Percentiles rank a stretch among this genome's conserved stretches.
These are phyloP conservation scores for Drosophila nr. medialis DNA, from an alignment of 2,888 invertebrate genomes.

Conservation along the genomic window DNA sequence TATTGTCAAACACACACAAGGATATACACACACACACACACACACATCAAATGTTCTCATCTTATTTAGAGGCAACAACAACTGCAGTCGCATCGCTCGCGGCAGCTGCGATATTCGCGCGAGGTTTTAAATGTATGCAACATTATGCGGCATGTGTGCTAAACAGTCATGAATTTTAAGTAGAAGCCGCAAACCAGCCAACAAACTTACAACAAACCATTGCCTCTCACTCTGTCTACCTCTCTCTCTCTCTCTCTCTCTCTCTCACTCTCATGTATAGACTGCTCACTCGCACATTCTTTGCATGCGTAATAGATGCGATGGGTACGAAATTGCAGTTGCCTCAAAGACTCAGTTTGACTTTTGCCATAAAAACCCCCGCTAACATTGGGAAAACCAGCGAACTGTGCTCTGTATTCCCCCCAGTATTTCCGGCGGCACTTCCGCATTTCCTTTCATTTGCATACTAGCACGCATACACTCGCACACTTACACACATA, in stretches of 20 bases:
- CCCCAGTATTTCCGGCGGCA: slow-evolving; percentile 42
- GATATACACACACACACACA: slow-evolving; percentile 9
- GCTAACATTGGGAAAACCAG: slow-evolving; percentile 59
- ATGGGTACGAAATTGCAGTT: slow-evolving; percentile 35
- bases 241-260: background rate
- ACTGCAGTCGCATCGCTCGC: slow-evolving; percentile 42
- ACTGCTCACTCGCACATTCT: slow-evolving; percentile 49
- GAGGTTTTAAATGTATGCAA: slow-evolving; percentile 69
- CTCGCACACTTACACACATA: slow-evolving; percentile 8
- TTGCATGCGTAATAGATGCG: slow-evolving; percentile 74
- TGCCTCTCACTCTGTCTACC: background rate
- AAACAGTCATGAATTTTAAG: slow-evolving; percentile 79
- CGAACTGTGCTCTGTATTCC: slow-evolving; percentile 44
- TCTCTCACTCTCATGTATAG: background rate
- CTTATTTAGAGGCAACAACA: slow-evolving; percentile 60
- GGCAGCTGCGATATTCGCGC: slow-evolving; percentile 56
- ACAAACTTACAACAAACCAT: slow-evolving; percentile 5
- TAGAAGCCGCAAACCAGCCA: slow-evolving; percentile 57
- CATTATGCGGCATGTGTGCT: slow-evolving; percentile 79
- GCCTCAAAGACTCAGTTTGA: slow-evolving; percentile 54
- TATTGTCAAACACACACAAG: slow-evolving; percentile 33
- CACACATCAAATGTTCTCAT: slow-evolving; percentile 47
- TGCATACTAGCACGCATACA: slow-evolving; percentile 49
- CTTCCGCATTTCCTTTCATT: slow-evolving; percentile 69
- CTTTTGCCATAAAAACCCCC: slow-evolving; percentile 59